Evolutionary conservation across 2,797 vertebrate genomes (phyloP), one percentile per base, ranked within the genome.

Genomic region (Zalophus californianus): DNA sequence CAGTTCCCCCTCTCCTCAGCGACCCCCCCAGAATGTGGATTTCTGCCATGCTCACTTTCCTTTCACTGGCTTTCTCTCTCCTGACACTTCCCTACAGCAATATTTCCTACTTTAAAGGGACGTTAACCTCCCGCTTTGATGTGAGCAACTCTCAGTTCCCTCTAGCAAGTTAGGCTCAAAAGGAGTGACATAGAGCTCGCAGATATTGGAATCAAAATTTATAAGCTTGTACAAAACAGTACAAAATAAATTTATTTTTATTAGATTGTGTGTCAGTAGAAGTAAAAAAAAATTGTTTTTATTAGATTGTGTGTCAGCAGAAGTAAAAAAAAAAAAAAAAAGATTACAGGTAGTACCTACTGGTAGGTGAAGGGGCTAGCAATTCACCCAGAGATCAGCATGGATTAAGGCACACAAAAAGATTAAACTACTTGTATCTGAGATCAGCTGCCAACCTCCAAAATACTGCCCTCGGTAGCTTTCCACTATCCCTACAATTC

Each of bases 241-340:
- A 68, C 78, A 94, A 82, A 90, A 89, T 70, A 27, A 11, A 84
- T 90, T 84, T 52, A 15, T 77, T 96, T 85, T 95, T 91, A 89
- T 70, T 70, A 94, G 29, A 95, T 75, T 80, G 18, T 90, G 21
- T 87, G 83, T 44, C 50, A 41, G 20, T 78, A 86, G 41, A 95
- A 93, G 41, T 79, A 90, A 89, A 82, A 58, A 58, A 25, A 56
- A 58, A 38, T 38, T 38, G 15, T 77, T 96, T 85, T 95, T 91
- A 89, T 70, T 70, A 94, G 29, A 95, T 75, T 80, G 18, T 90
- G 21, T 87, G 83, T 44, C 50, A 41, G 20, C 72, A 86, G 41
- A 95, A 93, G 41, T 79, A 90, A 94, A 82, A 90, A 89, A 44
- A 25, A n/a, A 80, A 86, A 23, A 58, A 56, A 70, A 80, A 86